Conservation (phyloP, 2,797 vertebrate species). For the Neostethus bicornis region DNA sequence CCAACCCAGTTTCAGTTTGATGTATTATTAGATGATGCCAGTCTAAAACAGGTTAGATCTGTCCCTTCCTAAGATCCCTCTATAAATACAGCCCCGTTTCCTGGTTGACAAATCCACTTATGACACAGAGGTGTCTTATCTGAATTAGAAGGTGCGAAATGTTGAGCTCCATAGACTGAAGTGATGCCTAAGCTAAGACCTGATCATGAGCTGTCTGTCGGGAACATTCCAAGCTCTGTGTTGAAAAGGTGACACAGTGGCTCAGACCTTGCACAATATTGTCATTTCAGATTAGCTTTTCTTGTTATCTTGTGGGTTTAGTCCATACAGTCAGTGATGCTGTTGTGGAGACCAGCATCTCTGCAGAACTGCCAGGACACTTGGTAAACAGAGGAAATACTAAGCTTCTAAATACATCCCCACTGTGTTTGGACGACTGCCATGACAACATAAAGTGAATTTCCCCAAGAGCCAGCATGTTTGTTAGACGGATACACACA, state of each 20-base stretch:
- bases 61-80: constrained; percentile 47
- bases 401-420: constrained; percentile 67
- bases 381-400: constrained; percentile 72
- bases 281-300: constrained; percentile 52
- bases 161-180: constrained; percentile 27
- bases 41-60: constrained; percentile 52
- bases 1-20: constrained; percentile 22
- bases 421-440: constrained; percentile 64
- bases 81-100: constrained; percentile 62
- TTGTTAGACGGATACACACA: constrained; percentile 66
- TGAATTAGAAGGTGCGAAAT: constrained; percentile 38
- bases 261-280: constrained; percentile 52
- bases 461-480: constrained; percentile 48
- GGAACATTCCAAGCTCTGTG: constrained; percentile 39
- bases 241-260: constrained; percentile 51
- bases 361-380: constrained; percentile 53
- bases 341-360: constrained; percentile 57
- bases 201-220: constrained; percentile 17
- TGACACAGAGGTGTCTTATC: constrained; percentile 42
- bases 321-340: constrained; percentile 41
- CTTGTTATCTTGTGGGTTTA: constrained; percentile 36
- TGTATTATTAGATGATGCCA: constrained; percentile 39
- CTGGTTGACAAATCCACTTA: constrained; percentile 69
- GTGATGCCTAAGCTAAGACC: constrained; percentile 29
- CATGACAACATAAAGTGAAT: constrained; percentile 68